phyloP scores from a whole-genome alignment of 2,888 invertebrate genomes.

The Synergus gifuensis region DNA sequence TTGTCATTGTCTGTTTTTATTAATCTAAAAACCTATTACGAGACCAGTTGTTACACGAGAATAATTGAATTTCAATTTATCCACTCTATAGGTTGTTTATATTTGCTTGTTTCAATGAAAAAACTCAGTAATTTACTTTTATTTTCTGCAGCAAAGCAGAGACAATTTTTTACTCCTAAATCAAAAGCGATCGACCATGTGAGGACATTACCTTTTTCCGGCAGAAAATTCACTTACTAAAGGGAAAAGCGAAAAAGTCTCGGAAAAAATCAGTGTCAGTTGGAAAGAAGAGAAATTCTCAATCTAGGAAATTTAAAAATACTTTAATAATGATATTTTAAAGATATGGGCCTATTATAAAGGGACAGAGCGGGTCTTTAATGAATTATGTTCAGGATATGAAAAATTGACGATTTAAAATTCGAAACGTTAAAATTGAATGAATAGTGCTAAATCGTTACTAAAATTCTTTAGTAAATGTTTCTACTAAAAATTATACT shows the following conservation, averaged over 20 bases:
- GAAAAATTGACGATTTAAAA: too few relatives aligned
- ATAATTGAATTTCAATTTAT: too few relatives aligned
- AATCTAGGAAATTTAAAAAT: not conserved
- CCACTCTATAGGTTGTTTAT: not conserved
- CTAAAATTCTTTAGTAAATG: too few relatives aligned
- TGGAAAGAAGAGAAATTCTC: constrained; percentile 7
- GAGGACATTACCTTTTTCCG: constrained; percentile 42
- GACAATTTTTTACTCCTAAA: constrained; percentile 24
- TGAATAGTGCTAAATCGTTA: too few relatives aligned
- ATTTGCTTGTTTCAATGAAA: not conserved
- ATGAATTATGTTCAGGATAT: too few relatives aligned
- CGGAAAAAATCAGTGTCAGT: constrained; percentile 1
- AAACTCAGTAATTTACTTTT: not conserved
- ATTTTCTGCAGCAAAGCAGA: not conserved
- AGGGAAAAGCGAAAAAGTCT: not conserved
- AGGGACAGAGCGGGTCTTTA: too few relatives aligned
- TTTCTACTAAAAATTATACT: too few relatives aligned
- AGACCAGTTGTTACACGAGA: not conserved
- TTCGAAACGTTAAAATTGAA: too few relatives aligned
- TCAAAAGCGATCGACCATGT: constrained; percentile 37
- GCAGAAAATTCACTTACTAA: constrained; percentile 44
- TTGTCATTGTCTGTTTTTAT: not conserved
- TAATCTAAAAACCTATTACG: not conserved
- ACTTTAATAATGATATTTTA: not conserved
- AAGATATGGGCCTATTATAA: too few relatives aligned